A percentile compares a stretch with the other conserved stretches of the same genome.
Conservation (phyloP, 2,797 vertebrate species). For the Borostomias antarcticus region DNA sequence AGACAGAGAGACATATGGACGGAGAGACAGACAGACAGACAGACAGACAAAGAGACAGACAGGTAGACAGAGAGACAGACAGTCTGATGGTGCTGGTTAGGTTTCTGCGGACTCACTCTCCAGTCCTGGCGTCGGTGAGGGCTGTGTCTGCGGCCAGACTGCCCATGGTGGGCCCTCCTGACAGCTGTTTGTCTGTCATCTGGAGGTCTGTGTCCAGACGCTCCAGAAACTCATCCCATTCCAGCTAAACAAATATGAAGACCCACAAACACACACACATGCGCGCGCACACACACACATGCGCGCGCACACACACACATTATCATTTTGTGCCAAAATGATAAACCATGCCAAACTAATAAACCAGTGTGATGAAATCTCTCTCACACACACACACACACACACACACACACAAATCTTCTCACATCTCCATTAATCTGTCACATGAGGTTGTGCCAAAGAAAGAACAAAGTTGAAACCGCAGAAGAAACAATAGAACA, state of each 20-base stretch:
- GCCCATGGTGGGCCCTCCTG: constrained; percentile 16
- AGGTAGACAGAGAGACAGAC: no score
- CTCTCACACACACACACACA: background rate
- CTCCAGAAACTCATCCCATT: constrained; percentile 77
- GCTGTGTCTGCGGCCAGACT: constrained; percentile 48
- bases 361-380: background rate
- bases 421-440: background rate
- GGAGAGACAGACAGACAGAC: background rate
- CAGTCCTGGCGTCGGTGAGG: constrained; percentile 60
- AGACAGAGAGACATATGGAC: background rate
- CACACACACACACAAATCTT: background rate
- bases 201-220: constrained; percentile 60
- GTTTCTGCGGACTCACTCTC: constrained; percentile 49
- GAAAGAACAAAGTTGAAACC: background rate
- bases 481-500: background rate
- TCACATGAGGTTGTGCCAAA: background rate
- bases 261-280: no score
- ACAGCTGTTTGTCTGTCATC: constrained; percentile 40
- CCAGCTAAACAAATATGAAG: constrained; percentile 50
- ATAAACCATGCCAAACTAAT: background rate
- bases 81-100: no score
- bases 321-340: no score
- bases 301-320: no score
- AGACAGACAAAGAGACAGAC: background rate
- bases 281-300: constrained; percentile 8